Percentiles rank a stretch among this genome's conserved stretches.
Conservation (phyloP, 2,797 vertebrate genomes). For the Fundulus diaphanus region DNA sequence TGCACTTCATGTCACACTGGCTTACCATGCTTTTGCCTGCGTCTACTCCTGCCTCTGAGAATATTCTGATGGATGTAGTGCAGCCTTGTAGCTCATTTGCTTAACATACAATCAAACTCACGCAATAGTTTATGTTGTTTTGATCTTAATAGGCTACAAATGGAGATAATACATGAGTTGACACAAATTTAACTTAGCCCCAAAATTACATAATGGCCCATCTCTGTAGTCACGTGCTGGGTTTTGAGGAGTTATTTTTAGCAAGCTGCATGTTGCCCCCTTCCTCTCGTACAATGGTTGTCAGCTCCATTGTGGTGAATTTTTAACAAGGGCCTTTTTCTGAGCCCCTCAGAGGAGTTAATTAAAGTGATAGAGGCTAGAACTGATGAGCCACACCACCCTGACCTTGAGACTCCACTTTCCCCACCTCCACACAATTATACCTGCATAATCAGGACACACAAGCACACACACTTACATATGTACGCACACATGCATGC, state of each 20-base stretch:
- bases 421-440: conserved; percentile 81
- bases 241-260: conserved; percentile 74
- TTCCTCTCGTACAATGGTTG: conserved; percentile 74
- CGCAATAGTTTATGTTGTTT: conserved; percentile 15
- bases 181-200: conserved; percentile 50
- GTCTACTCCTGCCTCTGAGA: conserved; percentile 36
- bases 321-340: conserved; percentile 84
- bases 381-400: conserved; percentile 84
- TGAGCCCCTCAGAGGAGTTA: conserved; percentile 86
- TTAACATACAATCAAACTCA: conserved; percentile 27
- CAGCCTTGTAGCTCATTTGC: conserved; percentile 26
- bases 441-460: conserved; percentile 84
- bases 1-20: conserved; percentile 44
- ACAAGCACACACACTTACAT: conserved; percentile 35
- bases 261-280: conserved; percentile 72
- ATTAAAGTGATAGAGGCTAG: conserved; percentile 87
- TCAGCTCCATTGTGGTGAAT: conserved; percentile 79
- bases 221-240: conserved; percentile 70
- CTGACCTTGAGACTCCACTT: conserved; percentile 82
- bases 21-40: conserved; percentile 23
- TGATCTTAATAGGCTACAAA: conserved; percentile 9
- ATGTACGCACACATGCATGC: conserved; percentile 33
- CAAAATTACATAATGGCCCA: conserved; percentile 73
- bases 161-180: conserved; percentile 44
- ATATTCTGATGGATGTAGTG: conserved; percentile 35